phyloP scores from a whole-genome alignment of 1,140 invertebrate genomes.

The Drosophila kikkawai region DNA sequence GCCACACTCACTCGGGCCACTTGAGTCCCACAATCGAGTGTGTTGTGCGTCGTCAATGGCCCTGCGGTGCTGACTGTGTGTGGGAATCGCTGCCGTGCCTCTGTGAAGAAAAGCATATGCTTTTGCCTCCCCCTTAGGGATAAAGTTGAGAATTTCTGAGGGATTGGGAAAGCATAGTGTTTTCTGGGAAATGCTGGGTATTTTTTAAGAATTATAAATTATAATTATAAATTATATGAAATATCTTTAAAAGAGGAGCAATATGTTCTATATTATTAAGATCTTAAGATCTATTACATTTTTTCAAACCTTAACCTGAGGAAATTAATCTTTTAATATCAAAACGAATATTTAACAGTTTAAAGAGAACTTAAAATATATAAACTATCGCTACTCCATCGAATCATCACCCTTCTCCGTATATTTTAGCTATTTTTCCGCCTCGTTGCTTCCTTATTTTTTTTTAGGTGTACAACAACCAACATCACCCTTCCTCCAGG shows the following conservation, averaged over 20 bases:
- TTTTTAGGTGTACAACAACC: neutral
- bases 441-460: neutral
- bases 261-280: too few species aligned
- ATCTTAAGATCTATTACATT: too few species aligned
- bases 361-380: neutral
- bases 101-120: conserved; percentile 78
- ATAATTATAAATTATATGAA: too few species aligned
- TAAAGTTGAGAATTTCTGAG: neutral
- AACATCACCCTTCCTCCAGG: conserved; percentile 1
- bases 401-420: neutral
- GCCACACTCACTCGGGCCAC: conserved; percentile 35
- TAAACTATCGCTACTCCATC: too few species aligned
- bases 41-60: conserved; percentile 52
- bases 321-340: too few species aligned
- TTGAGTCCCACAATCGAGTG: conserved; percentile 74
- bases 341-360: neutral
- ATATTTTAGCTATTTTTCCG: neutral
- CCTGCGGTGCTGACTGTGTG: conserved; percentile 50
- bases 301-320: too few species aligned
- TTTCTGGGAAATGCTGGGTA: neutral
- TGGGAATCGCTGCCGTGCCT: conserved; percentile 45
- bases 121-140: conserved; percentile 36
- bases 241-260: too few species aligned
- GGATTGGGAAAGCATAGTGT: neutral
- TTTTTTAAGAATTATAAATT: neutral